A percentile compares a stretch with the other conserved stretches of the same genome.
These are phyloP conservation scores for Chouioia cunea DNA, from an alignment of 2,888 invertebrate genomes.

Conservation along the genomic window DNA sequence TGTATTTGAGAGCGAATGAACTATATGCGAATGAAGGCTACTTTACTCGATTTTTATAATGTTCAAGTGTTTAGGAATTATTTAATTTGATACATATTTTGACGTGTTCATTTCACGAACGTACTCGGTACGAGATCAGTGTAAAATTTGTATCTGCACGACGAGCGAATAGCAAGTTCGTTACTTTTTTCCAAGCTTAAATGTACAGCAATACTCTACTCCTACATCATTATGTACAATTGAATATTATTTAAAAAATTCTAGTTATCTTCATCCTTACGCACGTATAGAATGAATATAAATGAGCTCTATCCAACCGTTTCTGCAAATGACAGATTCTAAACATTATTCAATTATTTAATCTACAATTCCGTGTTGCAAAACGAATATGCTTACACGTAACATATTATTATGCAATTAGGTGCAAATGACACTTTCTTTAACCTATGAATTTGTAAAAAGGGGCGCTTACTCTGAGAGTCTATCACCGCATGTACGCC, in stretches of 20 bases:
- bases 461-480: conserved; percentile 27
- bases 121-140: conserved; percentile 40
- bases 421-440: conserved; percentile 37
- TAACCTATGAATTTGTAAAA: conserved; percentile 33
- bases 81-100: conserved; percentile 7
- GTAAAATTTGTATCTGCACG: conserved; percentile 37
- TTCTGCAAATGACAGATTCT: conserved; percentile 41
- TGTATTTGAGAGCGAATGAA: conserved; percentile 42
- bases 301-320: conserved; percentile 43
- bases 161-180: conserved; percentile 44
- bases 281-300: conserved; percentile 41
- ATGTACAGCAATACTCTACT: conserved; percentile 47
- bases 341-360: conserved; percentile 34
- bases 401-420: conserved; percentile 42
- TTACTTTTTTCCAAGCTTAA: conserved; percentile 45
- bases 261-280: conserved; percentile 39
- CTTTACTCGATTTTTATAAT: conserved; percentile 30
- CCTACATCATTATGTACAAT: conserved; percentile 48
- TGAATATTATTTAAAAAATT: conserved; percentile 46
- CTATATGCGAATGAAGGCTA: conserved; percentile 34
- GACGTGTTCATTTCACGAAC: conserved; percentile 33
- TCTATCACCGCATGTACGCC: conserved; percentile 39
- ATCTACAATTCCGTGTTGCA: conserved; percentile 21
- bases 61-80: conserved; percentile 4
- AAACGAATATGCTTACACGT: conserved; percentile 32